Evolutionary conservation across 2,797 vertebrate species (phyloP).

Genomic region (Coregonus suidteri): DNA sequence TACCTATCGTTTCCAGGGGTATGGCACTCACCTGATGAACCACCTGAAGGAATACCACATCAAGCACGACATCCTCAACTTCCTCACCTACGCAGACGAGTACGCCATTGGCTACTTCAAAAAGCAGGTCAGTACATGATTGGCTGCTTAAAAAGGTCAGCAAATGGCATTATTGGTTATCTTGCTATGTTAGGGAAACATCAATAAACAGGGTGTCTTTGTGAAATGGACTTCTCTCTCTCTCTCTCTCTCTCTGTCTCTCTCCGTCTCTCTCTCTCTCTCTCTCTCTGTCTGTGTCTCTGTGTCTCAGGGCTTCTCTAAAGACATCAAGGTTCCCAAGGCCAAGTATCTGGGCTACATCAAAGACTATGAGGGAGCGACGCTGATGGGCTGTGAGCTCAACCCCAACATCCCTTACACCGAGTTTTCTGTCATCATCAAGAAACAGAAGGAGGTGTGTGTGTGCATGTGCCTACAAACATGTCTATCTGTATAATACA

Average conservation of each 20-base stretch:
- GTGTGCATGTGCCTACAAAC: background rate
- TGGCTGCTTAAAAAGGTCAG: background rate
- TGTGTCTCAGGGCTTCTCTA: conserved; percentile 90
- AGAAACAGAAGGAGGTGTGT: conserved; percentile 96
- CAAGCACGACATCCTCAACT: conserved; percentile 96
- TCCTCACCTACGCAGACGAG: conserved; percentile 97
- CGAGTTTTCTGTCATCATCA: conserved; percentile 98
- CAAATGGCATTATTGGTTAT: background rate
- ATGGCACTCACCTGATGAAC: conserved; percentile 98
- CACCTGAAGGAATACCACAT: conserved; percentile 99
- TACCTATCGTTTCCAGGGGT: conserved; percentile 78
- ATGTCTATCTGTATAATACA: too few species aligned
- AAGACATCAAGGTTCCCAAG: conserved; percentile 98
- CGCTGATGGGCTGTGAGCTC: conserved; percentile 97
- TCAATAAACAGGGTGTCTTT: too few species aligned
- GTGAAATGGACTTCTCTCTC: too few species aligned
- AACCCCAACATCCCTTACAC: conserved; percentile 98
- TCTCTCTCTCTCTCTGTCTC: background rate
- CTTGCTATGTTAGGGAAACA: too few species aligned
- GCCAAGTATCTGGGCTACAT: conserved; percentile 97
- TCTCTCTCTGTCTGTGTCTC: background rate
- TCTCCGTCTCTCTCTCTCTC: background rate
- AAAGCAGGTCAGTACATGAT: conserved; percentile 86
- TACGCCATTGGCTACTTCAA: conserved; percentile 99
- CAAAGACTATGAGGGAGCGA: conserved; percentile 98